These are phyloP conservation scores for Oncorhynchus clarkii DNA, from an alignment of 2,113 vertebrate genomes.

Conservation along the genomic window DNA sequence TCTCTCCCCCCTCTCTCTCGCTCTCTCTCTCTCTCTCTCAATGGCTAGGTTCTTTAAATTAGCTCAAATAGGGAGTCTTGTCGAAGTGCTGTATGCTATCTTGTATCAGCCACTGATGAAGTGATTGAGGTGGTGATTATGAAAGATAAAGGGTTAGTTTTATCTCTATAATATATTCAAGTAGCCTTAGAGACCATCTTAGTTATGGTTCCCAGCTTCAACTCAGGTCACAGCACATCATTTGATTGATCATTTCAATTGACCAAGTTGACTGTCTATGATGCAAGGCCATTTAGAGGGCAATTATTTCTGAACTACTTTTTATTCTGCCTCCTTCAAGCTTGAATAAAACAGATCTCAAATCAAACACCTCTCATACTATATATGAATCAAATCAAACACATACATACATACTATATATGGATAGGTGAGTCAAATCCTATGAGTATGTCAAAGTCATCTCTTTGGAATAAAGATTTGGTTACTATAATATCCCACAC, in stretches of 20 bases:
- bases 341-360: background rate
- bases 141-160: background rate
- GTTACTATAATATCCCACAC: background rate
- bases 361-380: background rate
- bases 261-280: background rate
- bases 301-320: background rate
- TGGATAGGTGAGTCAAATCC: background rate
- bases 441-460: background rate
- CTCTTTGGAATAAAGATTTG: background rate
- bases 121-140: background rate
- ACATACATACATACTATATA: background rate
- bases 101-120: slow-evolving; percentile 27
- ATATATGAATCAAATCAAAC: background rate
- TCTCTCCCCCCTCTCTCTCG: slow-evolving; percentile 1
- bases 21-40: background rate
- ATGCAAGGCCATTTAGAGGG: background rate
- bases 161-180: background rate
- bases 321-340: background rate
- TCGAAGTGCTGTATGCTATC: slow-evolving; percentile 28
- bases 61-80: slow-evolving; percentile 19
- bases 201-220: background rate
- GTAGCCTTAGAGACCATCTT: background rate
- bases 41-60: slow-evolving; percentile 19
- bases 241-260: background rate
- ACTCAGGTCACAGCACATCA: background rate